Evolutionary conservation across 2,888 invertebrate genomes (phyloP), one percentile per base, ranked within the genome.

Genomic region (Chymomyza fuscimana): DNA sequence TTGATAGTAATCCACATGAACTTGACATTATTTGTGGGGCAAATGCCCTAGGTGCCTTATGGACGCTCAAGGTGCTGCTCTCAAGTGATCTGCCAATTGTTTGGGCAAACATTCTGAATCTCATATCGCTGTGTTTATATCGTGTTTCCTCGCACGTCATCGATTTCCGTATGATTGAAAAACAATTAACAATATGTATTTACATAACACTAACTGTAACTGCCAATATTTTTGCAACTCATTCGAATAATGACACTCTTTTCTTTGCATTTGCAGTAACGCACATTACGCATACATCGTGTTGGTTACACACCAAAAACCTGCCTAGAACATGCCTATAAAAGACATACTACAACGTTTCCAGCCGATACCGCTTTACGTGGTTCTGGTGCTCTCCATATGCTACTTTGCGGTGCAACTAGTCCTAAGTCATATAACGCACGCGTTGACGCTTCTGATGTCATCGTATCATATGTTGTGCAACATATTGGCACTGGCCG

Each of bases 391-490:
- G 79, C 93, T 97, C 83, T 96, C 96, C 2, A 92, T 94, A 29
- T 93, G 94, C 63, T 96, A 96, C 86, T 97, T 98, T 92, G 92
- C 96, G 78, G 94, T 96, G 4, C 96, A 98, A 89, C 93, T 98
- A 82, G 94, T 96, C 79, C 95, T 97, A 9, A 97, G 97, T 73
- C 96, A 98, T 91, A 93, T 97, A 82, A 97, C 98, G 2, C 97
- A 98, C 92, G 96, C 98, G 0, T 94, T 98, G 63, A 98, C 98
- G 0, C 93, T 98, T 12, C 94, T 98, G 62, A 96, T 98, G 81
- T 97, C 98, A 91, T 95, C 98, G 10, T 98, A 98, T 92, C 98
- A 98, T 92, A 97, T 97, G 94, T 94, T 99, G 65, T 98, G 98
- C 92, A 96, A 98, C 89, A 96, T 98, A 51, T 94, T 98, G 67